A percentile compares a stretch with the other conserved stretches of the same genome.
Conservation (phyloP, 2,797 vertebrate species). For the Acanthurus lineatus region DNA sequence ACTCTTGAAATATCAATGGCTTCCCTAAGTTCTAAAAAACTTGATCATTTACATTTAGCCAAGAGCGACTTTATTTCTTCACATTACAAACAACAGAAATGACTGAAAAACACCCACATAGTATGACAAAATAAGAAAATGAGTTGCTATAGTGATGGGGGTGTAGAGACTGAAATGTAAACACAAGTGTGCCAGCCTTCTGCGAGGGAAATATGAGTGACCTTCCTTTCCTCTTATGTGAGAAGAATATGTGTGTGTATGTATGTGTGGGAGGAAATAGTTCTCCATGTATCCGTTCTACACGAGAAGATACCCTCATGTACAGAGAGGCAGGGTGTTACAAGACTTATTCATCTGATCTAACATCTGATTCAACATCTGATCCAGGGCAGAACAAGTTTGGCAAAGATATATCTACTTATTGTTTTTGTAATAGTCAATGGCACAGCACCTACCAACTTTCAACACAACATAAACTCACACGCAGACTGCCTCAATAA, state of each 20-base stretch:
- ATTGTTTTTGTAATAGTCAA: slow-evolving; percentile 39
- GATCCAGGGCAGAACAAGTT: slow-evolving; percentile 28
- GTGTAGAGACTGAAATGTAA: slow-evolving; percentile 74
- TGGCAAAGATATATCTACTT: slow-evolving; percentile 23
- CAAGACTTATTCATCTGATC: slow-evolving; percentile 28
- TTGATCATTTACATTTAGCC: slow-evolving; percentile 40
- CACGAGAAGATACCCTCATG: slow-evolving; percentile 46
- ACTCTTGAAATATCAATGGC: not conserved
- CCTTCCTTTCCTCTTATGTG: slow-evolving; percentile 73
- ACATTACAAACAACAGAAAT: slow-evolving; percentile 50
- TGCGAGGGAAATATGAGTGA: slow-evolving; percentile 77
- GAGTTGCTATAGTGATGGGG: slow-evolving; percentile 76
- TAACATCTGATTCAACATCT: not conserved
- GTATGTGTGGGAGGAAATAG: slow-evolving; percentile 59
- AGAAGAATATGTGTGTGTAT: slow-evolving; percentile 33
- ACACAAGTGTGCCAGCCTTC: slow-evolving; percentile 76
- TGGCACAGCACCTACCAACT: slow-evolving; percentile 1
- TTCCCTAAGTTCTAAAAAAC: slow-evolving; percentile 31
- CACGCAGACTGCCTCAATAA: not conserved
- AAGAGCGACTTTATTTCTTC: slow-evolving; percentile 55
- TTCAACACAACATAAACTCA: slow-evolving; percentile 8
- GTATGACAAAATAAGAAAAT: slow-evolving; percentile 62
- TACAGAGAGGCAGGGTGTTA: slow-evolving; percentile 39
- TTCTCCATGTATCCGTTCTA: slow-evolving; percentile 56
- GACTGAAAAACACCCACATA: slow-evolving; percentile 64